phyloP scores from a whole-genome alignment of 2,113 vertebrate genomes.

The Pteropus alecto region DNA sequence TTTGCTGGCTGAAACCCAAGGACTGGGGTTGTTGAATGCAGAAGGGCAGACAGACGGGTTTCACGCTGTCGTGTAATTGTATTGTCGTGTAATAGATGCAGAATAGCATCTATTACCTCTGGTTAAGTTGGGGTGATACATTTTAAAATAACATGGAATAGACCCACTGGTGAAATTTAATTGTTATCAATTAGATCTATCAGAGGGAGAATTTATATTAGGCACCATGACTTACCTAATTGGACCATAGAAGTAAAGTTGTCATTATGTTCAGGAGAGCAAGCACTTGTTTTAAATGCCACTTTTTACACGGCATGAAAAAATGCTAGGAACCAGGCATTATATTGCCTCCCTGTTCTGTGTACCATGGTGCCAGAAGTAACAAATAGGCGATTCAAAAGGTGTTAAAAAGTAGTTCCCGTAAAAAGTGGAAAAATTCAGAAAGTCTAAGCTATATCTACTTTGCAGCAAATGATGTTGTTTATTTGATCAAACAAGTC shows the following conservation, averaged over 20 bases:
- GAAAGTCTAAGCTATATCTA: not conserved
- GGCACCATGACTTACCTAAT: not conserved
- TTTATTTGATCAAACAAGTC: constrained; percentile 10
- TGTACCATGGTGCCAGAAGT: not conserved
- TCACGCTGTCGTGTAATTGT: constrained; percentile 52
- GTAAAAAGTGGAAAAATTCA: not conserved
- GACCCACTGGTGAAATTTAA: constrained; percentile 39
- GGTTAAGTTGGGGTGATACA: not conserved
- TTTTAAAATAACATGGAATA: constrained; percentile 21
- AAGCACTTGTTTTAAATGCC: not conserved
- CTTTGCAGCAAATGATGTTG: not conserved
- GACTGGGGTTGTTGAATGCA: constrained; percentile 35
- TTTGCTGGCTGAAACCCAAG: constrained; percentile 65
- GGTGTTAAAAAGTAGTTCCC: not conserved
- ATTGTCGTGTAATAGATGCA: not conserved
- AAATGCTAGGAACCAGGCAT: not conserved
- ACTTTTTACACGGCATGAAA: not conserved
- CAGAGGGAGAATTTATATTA: not conserved
- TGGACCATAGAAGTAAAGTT: not conserved
- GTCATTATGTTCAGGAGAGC: not conserved
- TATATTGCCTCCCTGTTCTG: not conserved
- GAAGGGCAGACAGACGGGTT: constrained; percentile 60
- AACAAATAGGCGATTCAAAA: not conserved
- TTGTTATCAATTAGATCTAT: constrained; percentile 56
- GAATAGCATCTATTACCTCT: constrained; percentile 32